These are phyloP conservation scores for Alosa alosa DNA, from an alignment of 2,113 vertebrate species.

Conservation along the genomic window DNA sequence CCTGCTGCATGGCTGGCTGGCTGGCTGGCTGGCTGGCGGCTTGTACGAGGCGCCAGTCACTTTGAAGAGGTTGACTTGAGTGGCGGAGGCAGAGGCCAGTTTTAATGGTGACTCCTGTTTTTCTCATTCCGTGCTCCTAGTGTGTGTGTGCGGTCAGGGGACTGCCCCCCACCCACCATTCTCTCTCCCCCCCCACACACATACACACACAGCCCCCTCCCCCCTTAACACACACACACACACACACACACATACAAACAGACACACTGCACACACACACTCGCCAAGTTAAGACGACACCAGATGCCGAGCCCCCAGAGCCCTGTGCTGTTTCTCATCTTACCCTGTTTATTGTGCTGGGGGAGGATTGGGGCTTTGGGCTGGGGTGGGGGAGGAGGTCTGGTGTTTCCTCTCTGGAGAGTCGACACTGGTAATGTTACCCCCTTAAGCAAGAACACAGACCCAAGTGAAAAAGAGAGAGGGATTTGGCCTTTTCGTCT, in stretches of 20 bases:
- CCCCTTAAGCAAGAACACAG: slow-evolving; percentile 62
- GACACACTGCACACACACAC: neutral
- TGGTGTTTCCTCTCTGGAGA: slow-evolving; percentile 55
- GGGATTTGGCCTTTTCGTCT: slow-evolving; percentile 45
- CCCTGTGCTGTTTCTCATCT: neutral
- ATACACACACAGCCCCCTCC: neutral
- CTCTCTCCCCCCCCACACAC: neutral
- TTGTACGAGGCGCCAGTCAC: neutral
- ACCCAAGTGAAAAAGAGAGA: slow-evolving; percentile 47
- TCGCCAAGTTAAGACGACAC: neutral
- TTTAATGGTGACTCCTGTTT: slow-evolving; percentile 38
- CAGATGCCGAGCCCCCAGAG: neutral
- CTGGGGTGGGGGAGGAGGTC: slow-evolving; percentile 30
- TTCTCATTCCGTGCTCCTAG: slow-evolving; percentile 33
- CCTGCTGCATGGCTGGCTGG: slow-evolving; percentile 1
- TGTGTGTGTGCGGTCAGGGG: slow-evolving; percentile 32
- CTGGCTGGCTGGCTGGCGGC: neutral
- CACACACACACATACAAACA: neutral
- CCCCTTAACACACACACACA: neutral
- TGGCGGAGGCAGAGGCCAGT: slow-evolving; percentile 30
- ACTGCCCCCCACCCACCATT: slow-evolving; percentile 42
- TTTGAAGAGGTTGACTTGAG: slow-evolving; percentile 34
- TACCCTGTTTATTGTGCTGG: neutral
- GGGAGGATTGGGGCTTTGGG: no score
- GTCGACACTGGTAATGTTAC: slow-evolving; percentile 53